These are phyloP conservation scores for Cryptoprocta ferox DNA, from an alignment of 2,797 vertebrate species.

Conservation along the genomic window DNA sequence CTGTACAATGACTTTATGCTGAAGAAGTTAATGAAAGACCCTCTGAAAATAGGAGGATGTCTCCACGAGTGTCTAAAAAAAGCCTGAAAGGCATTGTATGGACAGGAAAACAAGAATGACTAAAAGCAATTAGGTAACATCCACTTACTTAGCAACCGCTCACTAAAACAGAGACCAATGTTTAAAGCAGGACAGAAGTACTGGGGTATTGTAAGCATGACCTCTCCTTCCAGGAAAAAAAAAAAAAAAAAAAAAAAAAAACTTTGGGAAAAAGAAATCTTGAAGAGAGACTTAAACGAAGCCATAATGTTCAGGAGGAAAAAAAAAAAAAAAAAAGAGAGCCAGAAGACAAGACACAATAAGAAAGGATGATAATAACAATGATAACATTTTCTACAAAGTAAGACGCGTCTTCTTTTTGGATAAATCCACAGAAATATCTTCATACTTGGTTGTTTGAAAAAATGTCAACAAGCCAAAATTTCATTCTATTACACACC, in stretches of 20 bases:
- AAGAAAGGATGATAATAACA: neutral
- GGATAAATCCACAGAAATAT: neutral
- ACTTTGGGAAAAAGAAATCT: neutral
- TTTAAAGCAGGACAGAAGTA: neutral
- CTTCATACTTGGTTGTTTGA: neutral
- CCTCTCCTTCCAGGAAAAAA: neutral
- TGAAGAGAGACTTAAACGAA: neutral
- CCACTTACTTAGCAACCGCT: neutral
- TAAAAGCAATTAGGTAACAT: neutral
- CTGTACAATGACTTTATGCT: neutral
- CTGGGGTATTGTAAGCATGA: neutral
- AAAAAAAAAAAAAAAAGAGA: neutral
- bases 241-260: neutral
- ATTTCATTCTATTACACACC: fast-evolving
- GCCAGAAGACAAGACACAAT: neutral
- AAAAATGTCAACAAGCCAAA: neutral
- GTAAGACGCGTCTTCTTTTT: neutral
- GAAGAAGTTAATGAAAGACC: neutral
- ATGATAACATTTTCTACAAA: neutral
- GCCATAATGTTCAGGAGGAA: too few relatives aligned
- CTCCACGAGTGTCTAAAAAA: neutral
- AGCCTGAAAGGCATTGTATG: neutral
- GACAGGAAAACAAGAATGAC: neutral
- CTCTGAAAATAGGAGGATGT: neutral
- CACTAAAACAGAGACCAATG: neutral